Conservation (phyloP, 2,797 vertebrate species). For the Chaetodon trifasciatus region DNA sequence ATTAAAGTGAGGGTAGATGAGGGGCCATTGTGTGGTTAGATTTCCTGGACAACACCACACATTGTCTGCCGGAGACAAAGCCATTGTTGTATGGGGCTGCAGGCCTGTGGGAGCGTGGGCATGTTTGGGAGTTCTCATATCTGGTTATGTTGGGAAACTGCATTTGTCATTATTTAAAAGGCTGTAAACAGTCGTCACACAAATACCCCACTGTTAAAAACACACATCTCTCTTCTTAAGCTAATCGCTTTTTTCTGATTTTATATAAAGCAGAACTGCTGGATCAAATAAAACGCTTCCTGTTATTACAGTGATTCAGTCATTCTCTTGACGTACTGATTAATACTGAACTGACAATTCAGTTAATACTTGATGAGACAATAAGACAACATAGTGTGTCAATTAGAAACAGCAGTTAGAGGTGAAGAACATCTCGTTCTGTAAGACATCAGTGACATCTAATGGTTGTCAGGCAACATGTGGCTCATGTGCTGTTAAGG, state of each 20-base stretch:
- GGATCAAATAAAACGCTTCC: neutral
- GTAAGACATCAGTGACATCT: neutral
- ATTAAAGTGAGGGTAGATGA: slow-evolving; percentile 71
- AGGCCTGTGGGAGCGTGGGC: slow-evolving; percentile 54
- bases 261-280: neutral
- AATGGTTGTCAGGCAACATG: neutral
- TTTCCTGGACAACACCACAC: slow-evolving; percentile 71
- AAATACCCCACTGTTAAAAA: slow-evolving; percentile 26
- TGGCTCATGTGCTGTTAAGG: neutral
- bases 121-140: slow-evolving; percentile 25
- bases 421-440: neutral
- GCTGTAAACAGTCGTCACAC: slow-evolving; percentile 22
- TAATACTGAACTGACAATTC: neutral
- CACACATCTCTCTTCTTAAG: neutral
- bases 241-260: neutral
- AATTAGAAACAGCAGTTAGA: neutral
- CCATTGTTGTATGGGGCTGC: slow-evolving; percentile 66
- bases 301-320: neutral
- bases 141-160: slow-evolving; percentile 50
- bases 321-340: neutral
- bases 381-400: neutral
- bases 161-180: slow-evolving; percentile 37
- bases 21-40: slow-evolving; percentile 64
- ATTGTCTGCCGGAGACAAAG: slow-evolving; percentile 77
- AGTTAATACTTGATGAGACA: neutral